A percentile compares a stretch with the other conserved stretches of the same genome.
These are phyloP conservation scores for Salvelinus sp. DNA, from an alignment of 2,113 vertebrate species.

Conservation along the genomic window DNA sequence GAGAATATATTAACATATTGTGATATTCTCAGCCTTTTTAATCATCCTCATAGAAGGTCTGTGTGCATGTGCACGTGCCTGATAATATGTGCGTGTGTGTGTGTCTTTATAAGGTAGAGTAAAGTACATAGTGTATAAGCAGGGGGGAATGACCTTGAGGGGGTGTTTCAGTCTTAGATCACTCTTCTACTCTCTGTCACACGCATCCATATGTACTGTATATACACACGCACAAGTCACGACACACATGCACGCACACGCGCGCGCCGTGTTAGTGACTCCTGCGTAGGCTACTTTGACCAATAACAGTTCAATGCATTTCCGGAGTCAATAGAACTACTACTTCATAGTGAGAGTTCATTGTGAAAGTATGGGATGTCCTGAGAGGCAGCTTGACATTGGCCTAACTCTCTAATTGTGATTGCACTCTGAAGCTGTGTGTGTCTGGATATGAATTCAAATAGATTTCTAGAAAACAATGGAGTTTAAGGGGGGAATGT, in stretches of 20 bases:
- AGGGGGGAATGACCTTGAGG: slow-evolving; percentile 56
- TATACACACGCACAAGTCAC: not conserved
- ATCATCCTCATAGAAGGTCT: not conserved
- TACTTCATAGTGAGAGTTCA: too few relatives aligned
- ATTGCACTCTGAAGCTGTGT: too few relatives aligned
- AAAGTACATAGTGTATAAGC: slow-evolving; percentile 22
- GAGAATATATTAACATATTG: slow-evolving; percentile 54
- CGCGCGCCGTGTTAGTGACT: too few relatives aligned
- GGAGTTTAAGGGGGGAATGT: too few relatives aligned
- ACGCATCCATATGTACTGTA: not conserved
- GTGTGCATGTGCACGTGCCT: not conserved
- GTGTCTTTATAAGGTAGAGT: slow-evolving; percentile 5
- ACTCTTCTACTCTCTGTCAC: slow-evolving; percentile 8
- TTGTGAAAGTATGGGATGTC: too few relatives aligned
- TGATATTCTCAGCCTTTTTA: slow-evolving; percentile 34
- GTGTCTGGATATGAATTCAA: too few relatives aligned
- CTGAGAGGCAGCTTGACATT: too few relatives aligned
- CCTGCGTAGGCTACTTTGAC: too few relatives aligned
- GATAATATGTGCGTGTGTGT: slow-evolving; percentile 3
- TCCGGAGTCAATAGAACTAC: too few relatives aligned
- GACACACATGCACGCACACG: slow-evolving; percentile 1
- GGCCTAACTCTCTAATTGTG: too few relatives aligned
- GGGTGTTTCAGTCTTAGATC: not conserved
- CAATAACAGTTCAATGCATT: too few relatives aligned
- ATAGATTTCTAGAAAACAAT: too few relatives aligned